Percentiles rank a stretch among this genome's conserved stretches.
These are phyloP conservation scores for Oconnorella tubifera DNA, from an alignment of 2,888 invertebrate species.

Conservation along the genomic window DNA sequence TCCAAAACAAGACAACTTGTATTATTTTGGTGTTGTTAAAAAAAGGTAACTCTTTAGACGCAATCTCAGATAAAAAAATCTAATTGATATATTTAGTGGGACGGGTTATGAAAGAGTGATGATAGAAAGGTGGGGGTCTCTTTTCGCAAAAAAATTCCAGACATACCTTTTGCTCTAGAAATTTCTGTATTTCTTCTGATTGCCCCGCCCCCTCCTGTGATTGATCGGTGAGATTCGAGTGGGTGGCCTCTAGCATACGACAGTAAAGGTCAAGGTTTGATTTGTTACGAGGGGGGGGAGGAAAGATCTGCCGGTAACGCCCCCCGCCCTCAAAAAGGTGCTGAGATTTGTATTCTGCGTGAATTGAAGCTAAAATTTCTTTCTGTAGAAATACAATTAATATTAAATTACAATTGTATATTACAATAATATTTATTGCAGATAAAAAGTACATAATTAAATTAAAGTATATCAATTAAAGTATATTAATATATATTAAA, in stretches of 20 bases:
- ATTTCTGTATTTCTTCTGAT: conserved; percentile 3
- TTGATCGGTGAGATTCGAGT: background rate
- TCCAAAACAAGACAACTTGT: too few species aligned
- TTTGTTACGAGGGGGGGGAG: conserved; percentile 8
- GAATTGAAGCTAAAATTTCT: background rate
- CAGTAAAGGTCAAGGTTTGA: conserved; percentile 11
- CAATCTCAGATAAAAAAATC: too few species aligned
- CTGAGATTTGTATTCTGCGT: conserved; percentile 8
- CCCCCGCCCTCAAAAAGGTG: conserved; percentile 8
- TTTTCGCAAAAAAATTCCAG: too few species aligned
- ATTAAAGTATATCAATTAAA: too few species aligned
- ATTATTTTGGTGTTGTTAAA: too few species aligned
- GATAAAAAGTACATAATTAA: background rate
- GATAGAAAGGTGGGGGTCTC: too few species aligned
- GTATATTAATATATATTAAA: background rate
- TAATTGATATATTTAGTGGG: too few species aligned
- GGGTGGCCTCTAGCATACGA: conserved; percentile 7
- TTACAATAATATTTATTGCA: background rate
- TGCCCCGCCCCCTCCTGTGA: background rate
- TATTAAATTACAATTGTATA: too few species aligned
- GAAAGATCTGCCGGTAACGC: conserved; percentile 15
- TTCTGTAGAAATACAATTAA: conserved; percentile 1
- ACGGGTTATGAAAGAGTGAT: too few species aligned
- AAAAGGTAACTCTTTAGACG: too few species aligned
- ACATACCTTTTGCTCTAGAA: conserved; percentile 8